phyloP scores from a whole-genome alignment of 2,797 vertebrate species.

The Odontamblyopus rebecca region DNA sequence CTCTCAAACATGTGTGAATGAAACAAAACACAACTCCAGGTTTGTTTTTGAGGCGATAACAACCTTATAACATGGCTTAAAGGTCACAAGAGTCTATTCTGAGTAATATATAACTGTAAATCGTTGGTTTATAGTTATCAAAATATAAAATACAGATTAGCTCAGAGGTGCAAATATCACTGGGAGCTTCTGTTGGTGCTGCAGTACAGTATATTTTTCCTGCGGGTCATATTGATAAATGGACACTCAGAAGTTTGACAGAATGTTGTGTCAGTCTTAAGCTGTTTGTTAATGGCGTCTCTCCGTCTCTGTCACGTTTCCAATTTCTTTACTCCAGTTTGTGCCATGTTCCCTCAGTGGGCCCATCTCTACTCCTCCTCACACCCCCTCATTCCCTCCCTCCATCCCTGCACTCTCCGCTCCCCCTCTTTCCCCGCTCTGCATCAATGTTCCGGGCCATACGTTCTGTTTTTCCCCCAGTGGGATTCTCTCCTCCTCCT shows the following conservation, averaged over 20 bases:
- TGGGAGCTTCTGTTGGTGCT: neutral
- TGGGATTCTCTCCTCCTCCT: neutral
- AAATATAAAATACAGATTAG: too few species aligned
- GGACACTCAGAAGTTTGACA: neutral
- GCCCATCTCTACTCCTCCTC: neutral
- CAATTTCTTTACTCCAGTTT: conserved; percentile 15
- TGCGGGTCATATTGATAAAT: neutral
- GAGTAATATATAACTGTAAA: too few species aligned
- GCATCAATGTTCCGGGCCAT: neutral
- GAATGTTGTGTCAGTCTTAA: neutral
- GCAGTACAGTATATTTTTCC: neutral
- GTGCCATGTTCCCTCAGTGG: neutral
- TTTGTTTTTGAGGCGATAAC: too few species aligned
- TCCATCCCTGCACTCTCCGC: neutral
- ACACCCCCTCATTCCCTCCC: neutral
- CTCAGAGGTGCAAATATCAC: neutral
- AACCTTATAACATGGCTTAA: too few species aligned
- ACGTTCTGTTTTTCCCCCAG: neutral
- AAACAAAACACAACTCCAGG: too few species aligned
- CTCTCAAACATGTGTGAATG: too few species aligned
- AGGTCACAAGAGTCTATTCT: too few species aligned
- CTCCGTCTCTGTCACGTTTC: conserved; percentile 15
- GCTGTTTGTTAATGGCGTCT: conserved; percentile 4
- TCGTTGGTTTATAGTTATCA: too few species aligned
- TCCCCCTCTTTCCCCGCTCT: neutral